Percentiles rank a stretch among this genome's conserved stretches.
Evolutionary conservation across 2,888 invertebrate species (phyloP).

Genomic region (Pandemis heparana): DNA sequence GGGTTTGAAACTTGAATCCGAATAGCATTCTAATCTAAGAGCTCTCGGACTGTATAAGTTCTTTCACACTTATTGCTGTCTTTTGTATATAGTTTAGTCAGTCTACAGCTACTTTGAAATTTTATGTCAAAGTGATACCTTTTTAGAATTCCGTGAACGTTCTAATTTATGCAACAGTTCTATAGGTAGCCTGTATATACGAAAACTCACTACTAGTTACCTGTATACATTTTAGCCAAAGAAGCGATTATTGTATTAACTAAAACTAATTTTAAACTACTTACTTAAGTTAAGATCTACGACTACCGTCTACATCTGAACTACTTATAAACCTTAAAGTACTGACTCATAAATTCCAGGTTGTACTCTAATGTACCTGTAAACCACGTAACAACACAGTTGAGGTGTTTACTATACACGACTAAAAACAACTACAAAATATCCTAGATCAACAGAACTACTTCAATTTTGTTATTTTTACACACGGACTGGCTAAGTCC

Average conservation of each 20-base stretch:
- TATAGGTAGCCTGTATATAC: not conserved
- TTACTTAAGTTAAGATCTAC: constrained; percentile 43
- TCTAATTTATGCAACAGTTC: too few species aligned
- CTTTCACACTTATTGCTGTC: too few species aligned
- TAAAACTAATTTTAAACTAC: constrained; percentile 11
- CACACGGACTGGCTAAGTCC: not conserved
- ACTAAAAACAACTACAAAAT: not conserved
- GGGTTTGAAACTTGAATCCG: too few species aligned
- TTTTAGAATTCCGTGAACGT: too few species aligned
- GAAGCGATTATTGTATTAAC: constrained; percentile 8
- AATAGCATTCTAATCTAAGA: too few species aligned
- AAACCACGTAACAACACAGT: not conserved
- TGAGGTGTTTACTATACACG: not conserved
- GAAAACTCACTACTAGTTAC: not conserved
- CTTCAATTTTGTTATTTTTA: not conserved
- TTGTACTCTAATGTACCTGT: constrained; percentile 30
- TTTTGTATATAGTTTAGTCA: not conserved
- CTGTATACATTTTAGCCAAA: constrained; percentile 3
- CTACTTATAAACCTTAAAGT: constrained; percentile 56
- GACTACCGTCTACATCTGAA: constrained; percentile 49
- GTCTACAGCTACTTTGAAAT: not conserved
- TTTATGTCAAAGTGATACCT: not conserved
- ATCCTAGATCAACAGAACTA: not conserved
- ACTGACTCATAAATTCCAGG: constrained; percentile 62
- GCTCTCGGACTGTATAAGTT: too few species aligned